Percentiles rank a stretch among this genome's conserved stretches.
These are phyloP conservation scores for Griposia aprilina DNA, from an alignment of 2,888 invertebrate genomes.

Conservation along the genomic window DNA sequence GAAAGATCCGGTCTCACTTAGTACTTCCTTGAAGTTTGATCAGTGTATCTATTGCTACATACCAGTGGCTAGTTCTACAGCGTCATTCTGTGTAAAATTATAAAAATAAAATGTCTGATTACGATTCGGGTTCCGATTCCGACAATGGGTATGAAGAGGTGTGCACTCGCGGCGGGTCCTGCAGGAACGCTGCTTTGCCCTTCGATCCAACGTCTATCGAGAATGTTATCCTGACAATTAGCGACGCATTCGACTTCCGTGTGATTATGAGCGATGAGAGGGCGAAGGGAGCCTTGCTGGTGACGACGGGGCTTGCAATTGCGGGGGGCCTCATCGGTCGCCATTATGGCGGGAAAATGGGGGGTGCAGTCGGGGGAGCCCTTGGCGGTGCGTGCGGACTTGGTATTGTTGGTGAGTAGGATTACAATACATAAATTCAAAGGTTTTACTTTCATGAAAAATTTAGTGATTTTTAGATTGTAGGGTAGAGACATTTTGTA, in stretches of 20 bases:
- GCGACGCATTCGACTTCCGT: conserved; percentile 84
- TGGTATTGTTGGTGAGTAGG: conserved; percentile 82
- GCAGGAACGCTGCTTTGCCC: conserved; percentile 71
- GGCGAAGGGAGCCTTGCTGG: conserved; percentile 75
- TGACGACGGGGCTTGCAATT: conserved; percentile 82
- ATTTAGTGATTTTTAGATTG: neutral
- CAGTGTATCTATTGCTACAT: neutral
- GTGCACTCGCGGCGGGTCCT: conserved; percentile 38
- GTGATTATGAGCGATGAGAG: conserved; percentile 77
- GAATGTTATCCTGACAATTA: conserved; percentile 80
- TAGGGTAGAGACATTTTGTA: neutral
- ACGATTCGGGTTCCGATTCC: conserved; percentile 66
- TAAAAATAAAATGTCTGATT: conserved; percentile 41
- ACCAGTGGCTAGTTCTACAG: neutral
- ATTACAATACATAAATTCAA: neutral
- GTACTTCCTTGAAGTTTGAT: neutral
- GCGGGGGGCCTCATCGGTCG: conserved; percentile 84
- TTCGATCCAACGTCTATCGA: conserved; percentile 81
- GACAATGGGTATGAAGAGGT: conserved; percentile 64
- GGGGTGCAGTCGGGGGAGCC: conserved; percentile 83
- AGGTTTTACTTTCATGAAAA: no score
- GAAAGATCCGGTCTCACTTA: neutral
- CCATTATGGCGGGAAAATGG: conserved; percentile 84
- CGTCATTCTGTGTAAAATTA: neutral
- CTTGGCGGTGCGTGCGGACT: conserved; percentile 85